Conservation (phyloP, 2,113 vertebrate species). For the Columba janthina region DNA sequence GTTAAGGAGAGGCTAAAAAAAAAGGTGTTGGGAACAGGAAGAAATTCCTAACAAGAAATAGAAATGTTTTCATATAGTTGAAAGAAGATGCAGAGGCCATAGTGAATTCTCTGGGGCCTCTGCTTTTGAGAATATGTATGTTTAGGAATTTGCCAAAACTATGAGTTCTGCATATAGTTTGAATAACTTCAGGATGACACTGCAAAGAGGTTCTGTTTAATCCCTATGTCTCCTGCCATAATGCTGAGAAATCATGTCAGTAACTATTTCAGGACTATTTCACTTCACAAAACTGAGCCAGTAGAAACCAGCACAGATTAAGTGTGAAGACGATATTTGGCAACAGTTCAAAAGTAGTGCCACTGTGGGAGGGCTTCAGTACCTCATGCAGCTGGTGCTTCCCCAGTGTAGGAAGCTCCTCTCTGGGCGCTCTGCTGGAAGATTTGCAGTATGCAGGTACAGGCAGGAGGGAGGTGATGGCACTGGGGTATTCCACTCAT, state of each 20-base stretch:
- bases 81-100: neutral
- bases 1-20: neutral
- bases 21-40: neutral
- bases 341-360: neutral
- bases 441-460: fast-evolving
- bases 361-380: neutral
- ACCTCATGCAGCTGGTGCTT: neutral
- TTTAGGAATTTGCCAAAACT: neutral
- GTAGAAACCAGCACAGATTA: neutral
- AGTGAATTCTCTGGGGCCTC: neutral
- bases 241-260: neutral
- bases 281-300: neutral
- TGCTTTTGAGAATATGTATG: neutral
- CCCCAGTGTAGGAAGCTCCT: neutral
- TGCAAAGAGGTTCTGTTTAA: neutral
- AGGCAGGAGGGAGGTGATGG: neutral
- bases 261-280: neutral
- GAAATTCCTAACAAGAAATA: neutral
- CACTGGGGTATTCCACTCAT: neutral
- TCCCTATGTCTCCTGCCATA: neutral
- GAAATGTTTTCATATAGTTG: neutral
- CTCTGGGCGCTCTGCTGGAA: neutral
- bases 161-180: neutral
- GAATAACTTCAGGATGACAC: neutral
- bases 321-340: neutral